Percentiles rank a stretch among this genome's conserved stretches.
Conservation (phyloP, 1,140 invertebrate species). For the Drosophila busckii region DNA sequence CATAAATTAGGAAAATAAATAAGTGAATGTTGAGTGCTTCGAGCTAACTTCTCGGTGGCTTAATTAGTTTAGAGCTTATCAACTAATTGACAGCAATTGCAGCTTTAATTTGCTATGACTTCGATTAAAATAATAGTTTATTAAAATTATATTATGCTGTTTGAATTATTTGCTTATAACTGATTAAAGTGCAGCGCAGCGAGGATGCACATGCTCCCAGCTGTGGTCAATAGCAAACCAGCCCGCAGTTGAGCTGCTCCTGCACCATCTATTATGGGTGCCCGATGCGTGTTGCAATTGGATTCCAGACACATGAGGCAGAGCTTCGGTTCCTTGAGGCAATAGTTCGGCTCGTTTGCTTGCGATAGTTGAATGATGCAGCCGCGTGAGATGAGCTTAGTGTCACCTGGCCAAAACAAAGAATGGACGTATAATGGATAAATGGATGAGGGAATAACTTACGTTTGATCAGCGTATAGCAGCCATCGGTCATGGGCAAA, state of each 20-base stretch:
- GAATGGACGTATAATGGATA: not conserved
- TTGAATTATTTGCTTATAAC: too few species aligned
- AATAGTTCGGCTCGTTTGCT: constrained; percentile 20
- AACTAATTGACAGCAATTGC: too few species aligned
- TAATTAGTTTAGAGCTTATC: too few species aligned
- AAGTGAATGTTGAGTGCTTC: too few species aligned
- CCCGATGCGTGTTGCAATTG: constrained; percentile 41
- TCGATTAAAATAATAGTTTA: too few species aligned
- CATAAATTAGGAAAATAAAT: too few species aligned
- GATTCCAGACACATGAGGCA: constrained; percentile 37
- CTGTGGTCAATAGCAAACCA: constrained; percentile 1
- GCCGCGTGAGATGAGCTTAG: constrained; percentile 44
- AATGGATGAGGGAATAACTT: not conserved
- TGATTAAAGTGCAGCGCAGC: not conserved
- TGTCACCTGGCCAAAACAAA: constrained; percentile 30
- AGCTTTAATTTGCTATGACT: too few species aligned
- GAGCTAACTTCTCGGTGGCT: too few species aligned
- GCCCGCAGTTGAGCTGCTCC: not conserved
- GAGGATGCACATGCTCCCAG: not conserved
- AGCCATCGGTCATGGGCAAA: too few species aligned
- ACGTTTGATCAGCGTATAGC: constrained; percentile 46
- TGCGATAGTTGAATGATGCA: constrained; percentile 44
- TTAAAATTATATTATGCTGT: too few species aligned
- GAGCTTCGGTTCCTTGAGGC: constrained; percentile 23
- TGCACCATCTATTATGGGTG: not conserved